A percentile compares a stretch with the other conserved stretches of the same genome.
phyloP scores from a whole-genome alignment of 2,888 invertebrate genomes.

The Abrostola triplasia region DNA sequence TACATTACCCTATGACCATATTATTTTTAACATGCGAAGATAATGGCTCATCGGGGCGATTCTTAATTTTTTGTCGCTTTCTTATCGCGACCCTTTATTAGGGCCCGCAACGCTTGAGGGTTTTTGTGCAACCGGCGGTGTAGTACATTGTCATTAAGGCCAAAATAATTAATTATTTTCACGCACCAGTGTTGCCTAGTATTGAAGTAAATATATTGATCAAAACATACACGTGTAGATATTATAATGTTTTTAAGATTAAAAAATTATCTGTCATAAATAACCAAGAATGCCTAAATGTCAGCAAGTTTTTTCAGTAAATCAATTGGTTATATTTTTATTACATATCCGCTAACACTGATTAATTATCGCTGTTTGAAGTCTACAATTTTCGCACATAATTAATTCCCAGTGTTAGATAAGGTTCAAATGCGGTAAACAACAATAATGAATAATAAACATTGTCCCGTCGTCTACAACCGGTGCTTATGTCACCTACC shows the following conservation, averaged over 20 bases:
- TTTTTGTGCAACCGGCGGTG: slow-evolving; percentile 78
- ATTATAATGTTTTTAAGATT: not conserved
- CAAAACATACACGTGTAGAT: not conserved
- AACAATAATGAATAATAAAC: slow-evolving; percentile 70
- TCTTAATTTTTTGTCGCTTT: slow-evolving; percentile 86
- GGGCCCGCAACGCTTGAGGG: slow-evolving; percentile 84
- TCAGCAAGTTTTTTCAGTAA: slow-evolving; percentile 23
- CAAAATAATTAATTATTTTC: slow-evolving; percentile 67
- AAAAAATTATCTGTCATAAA: slow-evolving; percentile 19
- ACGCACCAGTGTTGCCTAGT: slow-evolving; percentile 17
- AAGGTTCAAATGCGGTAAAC: slow-evolving; percentile 63
- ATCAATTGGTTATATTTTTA: slow-evolving; percentile 30
- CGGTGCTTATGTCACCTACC: slow-evolving; percentile 81
- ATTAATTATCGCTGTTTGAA: slow-evolving; percentile 54
- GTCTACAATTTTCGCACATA: slow-evolving; percentile 56
- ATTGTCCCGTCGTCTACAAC: slow-evolving; percentile 65
- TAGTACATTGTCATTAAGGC: slow-evolving; percentile 80
- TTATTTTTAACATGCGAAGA: slow-evolving; percentile 87
- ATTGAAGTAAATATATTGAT: not conserved
- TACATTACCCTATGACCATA: slow-evolving; percentile 87
- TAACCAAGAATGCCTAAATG: slow-evolving; percentile 26
- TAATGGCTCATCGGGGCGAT: slow-evolving; percentile 88
- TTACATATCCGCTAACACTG: slow-evolving; percentile 30
- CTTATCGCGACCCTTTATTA: slow-evolving; percentile 82
- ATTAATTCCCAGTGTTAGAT: slow-evolving; percentile 55